Conservation (phyloP, 2,888 invertebrate species). For the Drosophila borealis region DNA sequence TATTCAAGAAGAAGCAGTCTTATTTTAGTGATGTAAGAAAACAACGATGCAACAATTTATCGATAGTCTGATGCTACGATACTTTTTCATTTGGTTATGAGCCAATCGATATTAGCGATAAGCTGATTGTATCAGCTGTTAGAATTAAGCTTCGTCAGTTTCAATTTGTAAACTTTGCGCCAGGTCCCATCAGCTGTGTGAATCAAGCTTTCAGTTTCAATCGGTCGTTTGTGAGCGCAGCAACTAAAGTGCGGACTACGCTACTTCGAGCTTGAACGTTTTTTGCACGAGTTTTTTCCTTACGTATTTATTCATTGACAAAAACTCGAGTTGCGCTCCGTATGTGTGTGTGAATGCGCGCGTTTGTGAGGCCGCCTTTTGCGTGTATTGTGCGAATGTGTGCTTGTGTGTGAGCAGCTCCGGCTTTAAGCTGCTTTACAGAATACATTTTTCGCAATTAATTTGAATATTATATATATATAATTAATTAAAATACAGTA, state of each 20-base stretch:
- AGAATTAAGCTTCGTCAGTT: constrained; percentile 29
- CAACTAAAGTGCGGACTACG: constrained; percentile 37
- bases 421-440: constrained; percentile 58
- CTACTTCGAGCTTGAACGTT: constrained; percentile 42
- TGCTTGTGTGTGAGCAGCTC: constrained; percentile 41
- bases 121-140: constrained; percentile 33
- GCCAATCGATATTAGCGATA: not conserved
- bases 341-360: constrained; percentile 40
- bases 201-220: constrained; percentile 56
- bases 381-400: constrained; percentile 33
- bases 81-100: not conserved
- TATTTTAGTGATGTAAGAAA: constrained; percentile 49
- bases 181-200: constrained; percentile 41
- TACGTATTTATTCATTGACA: constrained; percentile 81
- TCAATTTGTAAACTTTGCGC: constrained; percentile 26
- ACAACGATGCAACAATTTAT: constrained; percentile 14
- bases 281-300: constrained; percentile 79
- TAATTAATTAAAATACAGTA: constrained; percentile 19
- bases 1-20: constrained; percentile 39
- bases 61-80: constrained; percentile 12
- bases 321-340: constrained; percentile 71
- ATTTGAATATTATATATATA: constrained; percentile 30
- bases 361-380: constrained; percentile 49
- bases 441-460: constrained; percentile 65
- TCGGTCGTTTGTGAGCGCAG: constrained; percentile 49